Conservation (phyloP, 2,797 vertebrate genomes). For the Pseudotriccus pelzelni region DNA sequence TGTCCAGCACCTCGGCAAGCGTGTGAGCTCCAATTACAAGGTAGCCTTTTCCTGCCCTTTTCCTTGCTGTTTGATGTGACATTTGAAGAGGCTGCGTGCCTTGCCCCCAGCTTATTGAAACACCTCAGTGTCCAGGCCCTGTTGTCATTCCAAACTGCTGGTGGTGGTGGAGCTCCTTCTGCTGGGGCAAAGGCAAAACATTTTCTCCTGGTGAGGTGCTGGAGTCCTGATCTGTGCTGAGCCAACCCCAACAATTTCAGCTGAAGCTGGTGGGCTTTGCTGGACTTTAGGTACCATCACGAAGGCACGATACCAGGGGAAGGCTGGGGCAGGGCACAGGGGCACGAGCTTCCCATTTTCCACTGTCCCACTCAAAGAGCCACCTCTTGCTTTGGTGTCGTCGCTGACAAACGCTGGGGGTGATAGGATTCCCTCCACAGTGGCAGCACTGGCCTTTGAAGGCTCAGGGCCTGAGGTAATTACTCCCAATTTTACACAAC, state of each 20-base stretch:
- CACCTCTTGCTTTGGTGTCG: not conserved
- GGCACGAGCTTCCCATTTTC: not conserved
- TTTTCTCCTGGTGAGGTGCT: not conserved
- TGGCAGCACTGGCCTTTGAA: not conserved
- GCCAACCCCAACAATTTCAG: not conserved
- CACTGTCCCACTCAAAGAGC: not conserved
- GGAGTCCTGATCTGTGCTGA: not conserved
- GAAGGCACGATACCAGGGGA: too few species aligned
- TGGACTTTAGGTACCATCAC: not conserved
- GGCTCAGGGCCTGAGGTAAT: not conserved
- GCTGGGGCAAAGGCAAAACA: not conserved
- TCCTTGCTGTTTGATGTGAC: not conserved
- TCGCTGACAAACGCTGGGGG: not conserved
- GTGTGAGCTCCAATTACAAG: slow-evolving; percentile 78
- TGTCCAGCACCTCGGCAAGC: slow-evolving; percentile 77
- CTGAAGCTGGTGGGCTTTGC: not conserved
- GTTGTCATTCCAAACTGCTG: not conserved
- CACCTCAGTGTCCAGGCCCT: not conserved
- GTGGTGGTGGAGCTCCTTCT: not conserved
- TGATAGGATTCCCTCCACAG: not conserved
- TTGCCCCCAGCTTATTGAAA: not conserved
- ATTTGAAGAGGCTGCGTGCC: not conserved
- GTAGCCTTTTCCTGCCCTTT: slow-evolving; percentile 68
- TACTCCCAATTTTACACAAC: not conserved
- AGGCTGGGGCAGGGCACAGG: not conserved